Base-by-base conservation (phyloP, 1,140 invertebrate genomes). In the Drosophila pseudoananassae region DNA sequence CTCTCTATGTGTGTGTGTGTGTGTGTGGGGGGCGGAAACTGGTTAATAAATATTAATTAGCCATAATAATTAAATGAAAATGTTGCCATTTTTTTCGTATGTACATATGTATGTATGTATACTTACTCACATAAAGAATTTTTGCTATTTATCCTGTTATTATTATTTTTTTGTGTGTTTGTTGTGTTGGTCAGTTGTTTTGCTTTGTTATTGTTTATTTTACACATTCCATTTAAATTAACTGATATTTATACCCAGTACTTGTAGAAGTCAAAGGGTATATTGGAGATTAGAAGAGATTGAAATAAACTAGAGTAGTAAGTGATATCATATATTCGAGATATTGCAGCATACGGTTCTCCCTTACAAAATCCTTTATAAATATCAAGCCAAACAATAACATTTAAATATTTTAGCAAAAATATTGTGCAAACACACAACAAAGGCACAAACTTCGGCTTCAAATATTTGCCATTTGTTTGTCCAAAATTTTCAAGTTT, bases 41-140 rank as follows among this genome's bases (percentile, higher is more conserved):
- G 51, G 61, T 70, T 74, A 80, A 84, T 84, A 77, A 84, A 85
- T 84, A 84, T 84, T 84, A 84, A 84, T 84, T 80, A 85, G 81
- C 68, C 53, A 77, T 85, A 64, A 84, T 84, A 76, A 84, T 84
- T 72, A 68, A 84, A 77, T 80, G 59, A 45, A 68, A 84, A 77
- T 80, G 59, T 49, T 64, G 57, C 55, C 14, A 17, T 43, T 43
- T 43, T 43, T 17, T 15, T 4, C 2, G 20, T 20, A 3, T 3
- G 20, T 20, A 20, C 3, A 5, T 5, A n/a, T 5, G 20, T 20
- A 3, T 3, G 20, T 20, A 20, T 20, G 0, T 5, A n/a, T 5
- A 8, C 3, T 0, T 52, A 15, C 36, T 57, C 40, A 15, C 53
- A 38, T 46, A 15, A 17, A 50, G 36, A 33, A 6, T 27, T 27